Evolutionary conservation across 2,888 invertebrate species (phyloP).

Genomic region (Limenitis camilla): DNA sequence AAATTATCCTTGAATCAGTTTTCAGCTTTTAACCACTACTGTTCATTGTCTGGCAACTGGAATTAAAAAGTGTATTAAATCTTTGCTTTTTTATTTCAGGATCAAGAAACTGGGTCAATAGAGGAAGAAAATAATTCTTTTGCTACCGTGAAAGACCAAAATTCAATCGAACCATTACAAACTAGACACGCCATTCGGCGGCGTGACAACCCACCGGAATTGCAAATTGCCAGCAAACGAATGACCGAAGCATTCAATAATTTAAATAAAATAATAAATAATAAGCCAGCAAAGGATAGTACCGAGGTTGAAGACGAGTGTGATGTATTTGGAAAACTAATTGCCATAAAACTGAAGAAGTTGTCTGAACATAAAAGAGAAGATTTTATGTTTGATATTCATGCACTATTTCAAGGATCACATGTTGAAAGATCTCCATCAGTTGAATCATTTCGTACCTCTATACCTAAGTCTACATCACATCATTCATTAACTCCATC

Average conservation of each 20-base stretch:
- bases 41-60: background rate
- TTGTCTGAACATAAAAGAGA: background rate
- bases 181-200: background rate
- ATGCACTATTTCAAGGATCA: too few relatives aligned
- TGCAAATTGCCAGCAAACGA: background rate
- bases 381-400: background rate
- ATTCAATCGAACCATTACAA: background rate
- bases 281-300: background rate
- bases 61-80: background rate
- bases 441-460: too few relatives aligned
- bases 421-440: too few relatives aligned
- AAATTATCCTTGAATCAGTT: constrained; percentile 13
- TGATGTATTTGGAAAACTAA: background rate
- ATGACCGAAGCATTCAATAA: background rate
- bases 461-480: too few relatives aligned
- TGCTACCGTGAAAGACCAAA: background rate
- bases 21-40: constrained; percentile 1
- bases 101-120: background rate
- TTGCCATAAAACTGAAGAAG: background rate
- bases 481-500: too few relatives aligned
- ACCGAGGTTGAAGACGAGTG: background rate
- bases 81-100: background rate
- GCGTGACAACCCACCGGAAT: background rate
- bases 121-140: too few relatives aligned
- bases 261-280: background rate